phyloP scores from a whole-genome alignment of 2,113 vertebrate species.

The Isichthys henryi region DNA sequence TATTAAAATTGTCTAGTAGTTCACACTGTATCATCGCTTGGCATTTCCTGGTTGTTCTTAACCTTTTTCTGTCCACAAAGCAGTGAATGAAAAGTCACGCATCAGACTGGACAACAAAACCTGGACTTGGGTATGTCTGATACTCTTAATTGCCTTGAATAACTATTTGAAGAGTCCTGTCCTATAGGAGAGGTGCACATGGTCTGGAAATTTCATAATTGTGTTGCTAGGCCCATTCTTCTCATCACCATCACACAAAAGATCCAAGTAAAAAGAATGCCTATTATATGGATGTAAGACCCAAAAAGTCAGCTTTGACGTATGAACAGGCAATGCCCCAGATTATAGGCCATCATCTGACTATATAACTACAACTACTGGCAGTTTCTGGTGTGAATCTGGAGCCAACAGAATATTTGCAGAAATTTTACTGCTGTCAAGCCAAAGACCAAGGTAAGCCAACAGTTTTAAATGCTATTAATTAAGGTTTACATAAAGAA shows the following conservation, averaged over 20 bases:
- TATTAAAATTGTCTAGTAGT: background rate
- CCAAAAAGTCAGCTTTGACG: constrained; percentile 2
- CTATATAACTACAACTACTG: constrained; percentile 10
- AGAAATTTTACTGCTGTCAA: background rate
- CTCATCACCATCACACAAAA: background rate
- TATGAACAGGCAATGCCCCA: background rate
- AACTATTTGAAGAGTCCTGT: background rate
- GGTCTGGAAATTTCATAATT: background rate
- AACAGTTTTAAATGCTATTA: background rate
- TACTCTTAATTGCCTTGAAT: background rate
- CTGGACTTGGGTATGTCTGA: background rate
- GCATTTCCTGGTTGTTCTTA: background rate
- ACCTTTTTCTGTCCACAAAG: background rate
- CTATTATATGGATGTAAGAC: background rate
- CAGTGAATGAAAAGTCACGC: background rate
- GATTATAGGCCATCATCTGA: background rate
- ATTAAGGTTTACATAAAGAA: background rate
- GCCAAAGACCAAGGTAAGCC: constrained; percentile 8
- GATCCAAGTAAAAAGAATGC: constrained; percentile 15
- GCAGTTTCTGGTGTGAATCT: background rate
- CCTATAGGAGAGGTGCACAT: background rate
- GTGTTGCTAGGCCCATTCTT: background rate
- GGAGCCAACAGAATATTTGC: background rate
- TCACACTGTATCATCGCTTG: background rate
- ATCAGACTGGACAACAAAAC: background rate